Base-by-base conservation (phyloP, 2,797 vertebrate genomes). In the Leptoclinus maculatus region DNA sequence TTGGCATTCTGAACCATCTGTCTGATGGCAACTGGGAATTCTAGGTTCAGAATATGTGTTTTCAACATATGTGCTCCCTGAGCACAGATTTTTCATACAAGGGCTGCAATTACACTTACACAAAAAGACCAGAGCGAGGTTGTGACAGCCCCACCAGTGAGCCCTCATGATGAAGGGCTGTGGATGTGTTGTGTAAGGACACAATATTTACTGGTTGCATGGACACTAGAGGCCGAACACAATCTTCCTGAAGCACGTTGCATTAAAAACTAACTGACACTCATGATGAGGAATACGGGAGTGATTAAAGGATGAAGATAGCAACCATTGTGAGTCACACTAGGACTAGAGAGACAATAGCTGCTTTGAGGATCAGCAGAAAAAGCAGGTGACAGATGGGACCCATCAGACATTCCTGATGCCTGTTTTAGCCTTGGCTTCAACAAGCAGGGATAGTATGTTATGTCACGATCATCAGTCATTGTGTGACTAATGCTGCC, bases 151-250 rank as follows among this genome's bases (percentile, higher is more conserved):
- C 43, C 54, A 58, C 67, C 34, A 78, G 43, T 65, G 27, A 75
- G 38, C 58, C 49, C 51, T n/a, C 23, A 56, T 71, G 71, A 70
- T 64, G 43, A 75, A 68, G 21, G 49, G 62, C 54, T 27, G 3
- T 34, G 16, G 41, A 41, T 63, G 21, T 63, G 64, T 75, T 68
- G 16, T 60, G 53, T 71, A 13, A 78, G 43, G 56, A 49, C 80
- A 76, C 78, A 91, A 85, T 92, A 87, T 94, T 91, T 79, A 81
- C 74, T n/a, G 79, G 86, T 89, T 79, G 81, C 88, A n/a, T 80
- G 75, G 86, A 87, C 73, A 91, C 86, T 29, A 17, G 34, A 79
- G 53, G 45, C 69, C 62, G 14, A 49, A 21, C 62, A 57, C 36
- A 76, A 51, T 62, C 54, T 53, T 64, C 69, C 23, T 62, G 66